Evolutionary conservation across 2,113 vertebrate species (phyloP).

Genomic region (Pardalotus punctatus): DNA sequence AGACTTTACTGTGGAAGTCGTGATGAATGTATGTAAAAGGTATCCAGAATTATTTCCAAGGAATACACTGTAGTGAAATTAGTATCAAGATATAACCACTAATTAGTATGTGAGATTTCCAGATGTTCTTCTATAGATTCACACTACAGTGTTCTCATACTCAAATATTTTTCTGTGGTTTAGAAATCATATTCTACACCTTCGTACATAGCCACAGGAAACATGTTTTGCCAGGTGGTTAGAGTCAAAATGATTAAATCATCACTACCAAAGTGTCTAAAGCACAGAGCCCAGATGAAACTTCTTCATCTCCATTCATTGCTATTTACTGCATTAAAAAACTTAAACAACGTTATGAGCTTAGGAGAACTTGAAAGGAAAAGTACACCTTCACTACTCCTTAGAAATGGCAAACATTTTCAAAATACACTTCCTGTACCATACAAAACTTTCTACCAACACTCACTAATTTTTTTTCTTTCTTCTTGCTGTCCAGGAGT

Average conservation of each 20-base stretch:
- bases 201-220: neutral
- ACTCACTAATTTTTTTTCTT: neutral
- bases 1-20: neutral
- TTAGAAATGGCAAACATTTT: neutral
- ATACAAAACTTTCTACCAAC: neutral
- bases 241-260: neutral
- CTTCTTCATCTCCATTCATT: neutral
- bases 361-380: neutral
- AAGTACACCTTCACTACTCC: neutral
- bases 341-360: neutral
- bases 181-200: neutral
- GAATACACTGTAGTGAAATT: neutral
- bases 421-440: neutral
- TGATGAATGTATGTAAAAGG: neutral
- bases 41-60: neutral
- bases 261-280: neutral
- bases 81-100: neutral
- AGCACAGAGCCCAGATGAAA: neutral
- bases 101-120: neutral
- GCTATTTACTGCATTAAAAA: neutral
- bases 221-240: neutral
- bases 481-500: conserved; percentile 73
- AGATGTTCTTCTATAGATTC: neutral
- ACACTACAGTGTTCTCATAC: neutral
- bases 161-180: neutral